Conservation (phyloP, 2,113 vertebrate species). For the Brachyistius frenatus region DNA sequence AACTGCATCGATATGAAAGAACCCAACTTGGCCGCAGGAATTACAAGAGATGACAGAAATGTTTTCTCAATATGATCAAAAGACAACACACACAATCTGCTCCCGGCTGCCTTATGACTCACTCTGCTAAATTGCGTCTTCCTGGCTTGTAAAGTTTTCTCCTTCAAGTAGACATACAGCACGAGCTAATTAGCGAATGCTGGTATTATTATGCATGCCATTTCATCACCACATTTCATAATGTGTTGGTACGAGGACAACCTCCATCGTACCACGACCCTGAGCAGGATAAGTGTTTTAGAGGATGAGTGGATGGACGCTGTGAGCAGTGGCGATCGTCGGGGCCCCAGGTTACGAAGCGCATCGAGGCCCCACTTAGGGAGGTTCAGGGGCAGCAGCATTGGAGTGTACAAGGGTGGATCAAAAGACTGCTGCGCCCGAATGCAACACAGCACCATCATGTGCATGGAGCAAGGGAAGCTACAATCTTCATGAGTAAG, state of each 20-base stretch:
- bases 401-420: too few relatives aligned
- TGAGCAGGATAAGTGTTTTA: conserved; percentile 11
- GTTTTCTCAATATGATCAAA: conserved; percentile 55
- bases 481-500: too few relatives aligned
- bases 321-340: too few relatives aligned
- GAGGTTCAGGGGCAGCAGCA: too few relatives aligned
- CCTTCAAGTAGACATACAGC: conserved; percentile 26
- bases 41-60: conserved; percentile 32
- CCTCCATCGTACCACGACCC: background rate
- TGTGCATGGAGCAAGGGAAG: too few relatives aligned
- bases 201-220: conserved; percentile 14
- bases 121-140: conserved; percentile 28
- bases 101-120: conserved; percentile 55
- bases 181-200: conserved; percentile 49
- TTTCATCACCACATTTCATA: conserved; percentile 51
- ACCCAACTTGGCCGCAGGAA: conserved; percentile 37
- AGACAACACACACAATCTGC: conserved; percentile 50
- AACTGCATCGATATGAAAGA: conserved; percentile 27
- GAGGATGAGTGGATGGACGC: background rate
- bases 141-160: conserved; percentile 18
- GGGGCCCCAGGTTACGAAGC: too few relatives aligned
- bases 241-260: background rate
- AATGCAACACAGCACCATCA: too few relatives aligned
- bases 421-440: too few relatives aligned
- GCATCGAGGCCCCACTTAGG: too few relatives aligned